Evolutionary conservation across 53 echinoderm and acorn worm species (phyloP).

Genomic region (Mesocentrotus franciscanus): DNA sequence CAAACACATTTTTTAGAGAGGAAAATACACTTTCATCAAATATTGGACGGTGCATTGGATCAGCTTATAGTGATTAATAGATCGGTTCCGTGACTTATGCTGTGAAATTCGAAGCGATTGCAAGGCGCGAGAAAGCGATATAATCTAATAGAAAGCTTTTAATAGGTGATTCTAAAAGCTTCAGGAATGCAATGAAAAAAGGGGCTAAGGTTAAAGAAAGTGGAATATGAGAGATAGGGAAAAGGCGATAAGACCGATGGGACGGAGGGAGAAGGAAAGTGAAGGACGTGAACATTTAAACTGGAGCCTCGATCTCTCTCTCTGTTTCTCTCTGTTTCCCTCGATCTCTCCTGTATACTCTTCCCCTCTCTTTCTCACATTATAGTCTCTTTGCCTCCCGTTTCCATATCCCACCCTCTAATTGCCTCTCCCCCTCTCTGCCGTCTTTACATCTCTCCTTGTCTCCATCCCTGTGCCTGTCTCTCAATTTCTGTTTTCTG

Average conservation of each 20-base stretch:
- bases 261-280: background rate
- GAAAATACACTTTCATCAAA: background rate
- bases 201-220: background rate
- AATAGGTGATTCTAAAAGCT: background rate
- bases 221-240: background rate
- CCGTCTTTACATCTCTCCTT: too few species aligned
- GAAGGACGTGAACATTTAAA: background rate
- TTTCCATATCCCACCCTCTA: too few species aligned
- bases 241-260: background rate
- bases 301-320: too few species aligned
- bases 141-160: conserved; percentile 43
- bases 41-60: background rate
- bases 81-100: background rate
- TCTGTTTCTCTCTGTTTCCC: too few species aligned
- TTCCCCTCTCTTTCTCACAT: too few species aligned
- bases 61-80: background rate
- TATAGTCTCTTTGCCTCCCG: too few species aligned
- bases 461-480: too few species aligned
- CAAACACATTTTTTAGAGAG: background rate
- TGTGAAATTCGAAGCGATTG: background rate
- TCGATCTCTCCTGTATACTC: too few species aligned
- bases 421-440: too few species aligned
- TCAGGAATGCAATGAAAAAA: background rate
- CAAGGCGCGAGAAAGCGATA: background rate
- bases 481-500: too few species aligned